phyloP scores from a whole-genome alignment of 2,888 invertebrate species.

The Corythucha ciliata region DNA sequence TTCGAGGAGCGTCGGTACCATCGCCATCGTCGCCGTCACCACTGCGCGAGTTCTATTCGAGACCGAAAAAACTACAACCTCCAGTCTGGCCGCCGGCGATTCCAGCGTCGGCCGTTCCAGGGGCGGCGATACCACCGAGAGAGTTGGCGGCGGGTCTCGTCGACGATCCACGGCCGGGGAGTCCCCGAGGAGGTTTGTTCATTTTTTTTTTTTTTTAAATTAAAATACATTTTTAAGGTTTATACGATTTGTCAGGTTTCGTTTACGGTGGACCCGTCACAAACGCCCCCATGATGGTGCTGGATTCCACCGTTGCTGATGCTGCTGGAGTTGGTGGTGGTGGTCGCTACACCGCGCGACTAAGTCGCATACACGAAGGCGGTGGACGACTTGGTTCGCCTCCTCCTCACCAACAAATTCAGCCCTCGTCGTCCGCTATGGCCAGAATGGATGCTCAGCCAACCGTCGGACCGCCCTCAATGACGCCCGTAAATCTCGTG shows the following conservation, averaged over 20 bases:
- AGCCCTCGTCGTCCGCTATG: background rate
- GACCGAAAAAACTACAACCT: slow-evolving; percentile 64
- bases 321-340: too few relatives aligned
- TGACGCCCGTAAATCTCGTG: slow-evolving; percentile 9
- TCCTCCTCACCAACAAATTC: slow-evolving; percentile 3
- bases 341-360: slow-evolving; percentile 37
- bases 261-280: slow-evolving; percentile 32
- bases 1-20: slow-evolving; percentile 52
- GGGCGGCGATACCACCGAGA: slow-evolving; percentile 5
- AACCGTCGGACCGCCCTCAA: slow-evolving; percentile 2
- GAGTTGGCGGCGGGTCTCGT: background rate
- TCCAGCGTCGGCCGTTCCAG: slow-evolving; percentile 27
- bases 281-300: slow-evolving; percentile 25
- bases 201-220: background rate
- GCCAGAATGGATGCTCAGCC: slow-evolving; percentile 4
- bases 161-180: slow-evolving; percentile 3
- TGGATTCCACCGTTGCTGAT: background rate
- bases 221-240: background rate
- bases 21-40: slow-evolving; percentile 42
- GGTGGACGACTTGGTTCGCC: slow-evolving; percentile 9
- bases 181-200: slow-evolving; percentile 14
- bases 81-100: slow-evolving; percentile 51
- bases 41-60: slow-evolving; percentile 61
- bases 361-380: slow-evolving; percentile 56
- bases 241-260: slow-evolving; percentile 23